phyloP scores from a whole-genome alignment of 2,888 invertebrate species.

The Protodeltote pygarga region DNA sequence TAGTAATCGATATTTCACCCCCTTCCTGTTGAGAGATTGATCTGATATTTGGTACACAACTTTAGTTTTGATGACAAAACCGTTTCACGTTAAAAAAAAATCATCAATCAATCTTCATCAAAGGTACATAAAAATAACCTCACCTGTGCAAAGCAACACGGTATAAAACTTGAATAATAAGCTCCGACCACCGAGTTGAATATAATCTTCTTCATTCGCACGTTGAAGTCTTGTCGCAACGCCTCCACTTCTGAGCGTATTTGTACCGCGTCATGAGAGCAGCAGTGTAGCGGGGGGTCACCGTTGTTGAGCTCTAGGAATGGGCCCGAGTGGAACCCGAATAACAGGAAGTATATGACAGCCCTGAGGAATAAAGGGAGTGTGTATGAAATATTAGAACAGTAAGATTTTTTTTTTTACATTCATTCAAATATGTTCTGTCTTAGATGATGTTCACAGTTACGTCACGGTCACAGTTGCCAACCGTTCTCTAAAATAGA shows the following conservation, averaged over 20 bases:
- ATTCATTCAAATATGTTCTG: too few relatives aligned
- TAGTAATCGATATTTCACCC: too few relatives aligned
- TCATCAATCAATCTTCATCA: too few relatives aligned
- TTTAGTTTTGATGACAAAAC: too few relatives aligned
- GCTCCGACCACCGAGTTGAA: constrained; percentile 94
- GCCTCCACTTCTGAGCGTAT: constrained; percentile 95
- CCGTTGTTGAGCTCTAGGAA: constrained; percentile 89
- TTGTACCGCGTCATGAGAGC: constrained; percentile 90
- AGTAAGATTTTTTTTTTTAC: too few relatives aligned
- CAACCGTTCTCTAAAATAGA: too few relatives aligned
- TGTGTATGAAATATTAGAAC: neutral
- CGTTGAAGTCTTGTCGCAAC: constrained; percentile 95
- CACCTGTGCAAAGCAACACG: constrained; percentile 96
- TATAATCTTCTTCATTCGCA: constrained; percentile 95
- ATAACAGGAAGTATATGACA: constrained; percentile 92
- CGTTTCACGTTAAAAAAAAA: too few relatives aligned
- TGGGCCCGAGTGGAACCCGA: constrained; percentile 92
- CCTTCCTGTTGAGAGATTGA: too few relatives aligned
- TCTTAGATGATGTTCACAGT: too few relatives aligned
- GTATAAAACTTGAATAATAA: constrained; percentile 96
- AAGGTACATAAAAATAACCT: constrained; percentile 29
- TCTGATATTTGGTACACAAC: too few relatives aligned
- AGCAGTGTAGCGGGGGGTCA: constrained; percentile 91
- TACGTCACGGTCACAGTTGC: too few relatives aligned
- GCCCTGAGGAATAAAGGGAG: constrained; percentile 80